These are phyloP conservation scores for Champsocephalus gunnari DNA, from an alignment of 2,797 vertebrate genomes.

Conservation along the genomic window DNA sequence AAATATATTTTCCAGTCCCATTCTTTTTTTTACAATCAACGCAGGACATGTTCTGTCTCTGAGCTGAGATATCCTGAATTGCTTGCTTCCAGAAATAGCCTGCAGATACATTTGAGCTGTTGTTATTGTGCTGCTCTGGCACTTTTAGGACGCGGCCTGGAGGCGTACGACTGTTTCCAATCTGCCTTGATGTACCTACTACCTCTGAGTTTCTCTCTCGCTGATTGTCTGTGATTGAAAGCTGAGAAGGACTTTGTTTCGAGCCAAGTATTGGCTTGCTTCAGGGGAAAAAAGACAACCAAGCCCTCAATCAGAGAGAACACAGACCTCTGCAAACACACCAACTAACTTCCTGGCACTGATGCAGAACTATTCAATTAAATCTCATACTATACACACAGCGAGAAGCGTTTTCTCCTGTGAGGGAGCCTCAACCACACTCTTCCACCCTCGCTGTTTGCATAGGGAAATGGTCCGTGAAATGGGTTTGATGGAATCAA, in stretches of 20 bases:
- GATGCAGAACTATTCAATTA: slow-evolving; percentile 79
- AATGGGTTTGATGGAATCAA: slow-evolving; percentile 81
- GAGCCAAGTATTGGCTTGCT: slow-evolving; percentile 57
- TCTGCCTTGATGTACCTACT: slow-evolving; percentile 38
- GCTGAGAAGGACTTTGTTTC: slow-evolving; percentile 62
- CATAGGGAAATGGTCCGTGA: slow-evolving; percentile 80
- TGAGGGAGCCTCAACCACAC: slow-evolving; percentile 26
- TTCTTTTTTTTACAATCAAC: neutral
- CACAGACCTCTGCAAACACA: slow-evolving; percentile 63
- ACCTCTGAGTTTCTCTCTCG: slow-evolving; percentile 25
- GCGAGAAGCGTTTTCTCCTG: slow-evolving; percentile 43
- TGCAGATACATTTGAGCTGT: slow-evolving; percentile 44
- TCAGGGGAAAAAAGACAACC: slow-evolving; percentile 11
- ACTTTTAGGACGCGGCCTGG: slow-evolving; percentile 42
- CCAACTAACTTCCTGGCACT: slow-evolving; percentile 66
- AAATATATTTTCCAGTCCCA: neutral
- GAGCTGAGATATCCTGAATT: slow-evolving; percentile 23
- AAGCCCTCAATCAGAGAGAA: slow-evolving; percentile 51
- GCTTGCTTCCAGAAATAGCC: slow-evolving; percentile 27
- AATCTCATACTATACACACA: slow-evolving; percentile 66
- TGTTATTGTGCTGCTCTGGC: slow-evolving; percentile 43
- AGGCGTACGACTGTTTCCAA: slow-evolving; percentile 45
- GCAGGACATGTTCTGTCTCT: slow-evolving; percentile 9
- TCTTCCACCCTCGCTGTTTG: slow-evolving; percentile 66
- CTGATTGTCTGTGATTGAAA: slow-evolving; percentile 64